Percentiles rank a stretch among this genome's conserved stretches.
Evolutionary conservation across 1,140 invertebrate species (phyloP).

Genomic region (Lucilia sericata): DNA sequence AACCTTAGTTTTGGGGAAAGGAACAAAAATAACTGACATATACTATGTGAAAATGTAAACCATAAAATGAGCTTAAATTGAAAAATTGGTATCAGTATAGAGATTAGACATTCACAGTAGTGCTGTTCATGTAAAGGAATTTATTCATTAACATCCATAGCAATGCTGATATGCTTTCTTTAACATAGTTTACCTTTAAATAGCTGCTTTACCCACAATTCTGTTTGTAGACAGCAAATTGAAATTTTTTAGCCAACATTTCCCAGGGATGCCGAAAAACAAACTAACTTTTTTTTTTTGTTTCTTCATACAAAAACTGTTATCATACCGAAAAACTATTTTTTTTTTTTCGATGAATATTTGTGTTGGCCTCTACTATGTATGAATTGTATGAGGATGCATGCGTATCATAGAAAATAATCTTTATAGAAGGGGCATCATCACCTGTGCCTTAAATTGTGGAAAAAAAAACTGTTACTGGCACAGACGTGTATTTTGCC

Average conservation of each 20-base stretch:
- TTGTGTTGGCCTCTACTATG: background rate
- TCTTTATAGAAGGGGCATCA: background rate
- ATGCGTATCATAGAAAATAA: background rate
- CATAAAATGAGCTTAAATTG: background rate
- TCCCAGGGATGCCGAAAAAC: background rate
- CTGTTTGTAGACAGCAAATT: background rate
- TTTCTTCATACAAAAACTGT: background rate
- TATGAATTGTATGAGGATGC: background rate
- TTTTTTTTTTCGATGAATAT: background rate
- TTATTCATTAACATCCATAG: background rate
- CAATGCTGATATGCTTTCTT: background rate
- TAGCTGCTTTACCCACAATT: background rate
- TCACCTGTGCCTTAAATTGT: background rate
- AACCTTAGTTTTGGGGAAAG: background rate
- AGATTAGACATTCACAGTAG: constrained; percentile 10
- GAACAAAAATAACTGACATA: background rate
- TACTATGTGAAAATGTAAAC: background rate
- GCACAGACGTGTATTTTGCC: background rate
- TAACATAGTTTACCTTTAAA: background rate
- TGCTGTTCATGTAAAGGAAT: background rate
- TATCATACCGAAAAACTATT: background rate
- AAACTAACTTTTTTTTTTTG: background rate
- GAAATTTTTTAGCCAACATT: background rate
- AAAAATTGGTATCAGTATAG: background rate
- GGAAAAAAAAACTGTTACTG: background rate